A percentile compares a stretch with the other conserved stretches of the same genome.
These are phyloP conservation scores for Asbolus verrucosus DNA, from an alignment of 1,140 invertebrate genomes.

Conservation along the genomic window DNA sequence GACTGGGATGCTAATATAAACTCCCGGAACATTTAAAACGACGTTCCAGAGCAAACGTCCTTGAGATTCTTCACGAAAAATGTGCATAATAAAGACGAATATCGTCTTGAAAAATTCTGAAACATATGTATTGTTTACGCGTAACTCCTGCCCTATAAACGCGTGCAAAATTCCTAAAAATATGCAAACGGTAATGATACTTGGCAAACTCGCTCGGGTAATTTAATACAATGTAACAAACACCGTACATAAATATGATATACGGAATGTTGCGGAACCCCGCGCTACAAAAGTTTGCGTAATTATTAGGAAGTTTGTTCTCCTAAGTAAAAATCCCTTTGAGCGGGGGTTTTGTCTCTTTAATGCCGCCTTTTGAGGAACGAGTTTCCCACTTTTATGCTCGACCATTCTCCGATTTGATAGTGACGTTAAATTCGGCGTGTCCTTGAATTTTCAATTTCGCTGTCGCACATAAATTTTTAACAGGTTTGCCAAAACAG, in stretches of 20 bases:
- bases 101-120: no score
- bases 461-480: not conserved
- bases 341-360: not conserved
- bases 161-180: conserved; percentile 1
- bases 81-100: no score
- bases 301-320: conserved; percentile 6
- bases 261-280: not conserved
- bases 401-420: no score
- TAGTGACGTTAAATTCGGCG: no score
- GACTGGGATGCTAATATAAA: no score
- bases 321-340: not conserved
- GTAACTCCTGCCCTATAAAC: not conserved
- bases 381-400: not conserved
- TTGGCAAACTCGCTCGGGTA: not conserved
- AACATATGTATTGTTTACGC: conserved; percentile 7
- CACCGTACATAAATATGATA: conserved; percentile 18
- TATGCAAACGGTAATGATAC: conserved; percentile 34
- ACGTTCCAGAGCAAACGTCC: no score
- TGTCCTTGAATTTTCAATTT: conserved; percentile 1
- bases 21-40: no score
- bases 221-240: conserved; percentile 5
- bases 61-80: no score
- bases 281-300: not conserved
- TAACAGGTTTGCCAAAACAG: no score
- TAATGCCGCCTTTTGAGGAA: not conserved